A percentile compares a stretch with the other conserved stretches of the same genome.
These are phyloP conservation scores for Lutjanus erythropterus DNA, from an alignment of 2,113 vertebrate species.

Conservation along the genomic window DNA sequence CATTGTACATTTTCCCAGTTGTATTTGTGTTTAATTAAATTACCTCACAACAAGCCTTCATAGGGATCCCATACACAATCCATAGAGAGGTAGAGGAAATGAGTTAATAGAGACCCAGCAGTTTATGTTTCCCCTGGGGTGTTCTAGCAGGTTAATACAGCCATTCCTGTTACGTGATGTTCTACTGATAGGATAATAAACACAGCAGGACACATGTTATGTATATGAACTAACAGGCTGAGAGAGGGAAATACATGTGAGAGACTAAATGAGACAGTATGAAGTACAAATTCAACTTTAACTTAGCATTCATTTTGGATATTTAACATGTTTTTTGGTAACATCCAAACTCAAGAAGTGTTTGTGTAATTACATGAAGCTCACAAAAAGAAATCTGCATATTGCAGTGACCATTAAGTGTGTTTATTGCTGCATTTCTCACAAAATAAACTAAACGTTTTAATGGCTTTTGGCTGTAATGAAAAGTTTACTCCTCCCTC, in stretches of 20 bases:
- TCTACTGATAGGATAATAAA: conserved; percentile 13
- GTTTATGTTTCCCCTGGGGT: not conserved
- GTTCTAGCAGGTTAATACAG: not conserved
- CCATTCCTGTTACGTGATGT: not conserved
- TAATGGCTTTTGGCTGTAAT: not conserved
- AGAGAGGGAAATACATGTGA: not conserved
- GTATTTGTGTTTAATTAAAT: not conserved
- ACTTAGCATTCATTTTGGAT: not conserved
- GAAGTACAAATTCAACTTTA: not conserved
- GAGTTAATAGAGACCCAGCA: not conserved
- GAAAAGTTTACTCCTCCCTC: conserved; percentile 30
- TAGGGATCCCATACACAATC: not conserved
- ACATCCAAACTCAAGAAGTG: not conserved
- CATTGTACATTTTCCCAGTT: not conserved
- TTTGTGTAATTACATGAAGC: not conserved
- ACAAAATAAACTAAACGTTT: not conserved
- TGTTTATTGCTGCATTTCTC: not conserved
- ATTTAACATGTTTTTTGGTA: no score
- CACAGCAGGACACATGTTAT: not conserved
- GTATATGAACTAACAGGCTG: not conserved
- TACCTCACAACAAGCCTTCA: not conserved
- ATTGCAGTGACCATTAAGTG: not conserved
- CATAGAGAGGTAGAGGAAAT: not conserved
- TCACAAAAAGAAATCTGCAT: not conserved
- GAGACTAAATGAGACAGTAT: no score